A percentile compares a stretch with the other conserved stretches of the same genome.
phyloP scores from a whole-genome alignment of 2,888 invertebrate species.

The Pterostichus madidus region DNA sequence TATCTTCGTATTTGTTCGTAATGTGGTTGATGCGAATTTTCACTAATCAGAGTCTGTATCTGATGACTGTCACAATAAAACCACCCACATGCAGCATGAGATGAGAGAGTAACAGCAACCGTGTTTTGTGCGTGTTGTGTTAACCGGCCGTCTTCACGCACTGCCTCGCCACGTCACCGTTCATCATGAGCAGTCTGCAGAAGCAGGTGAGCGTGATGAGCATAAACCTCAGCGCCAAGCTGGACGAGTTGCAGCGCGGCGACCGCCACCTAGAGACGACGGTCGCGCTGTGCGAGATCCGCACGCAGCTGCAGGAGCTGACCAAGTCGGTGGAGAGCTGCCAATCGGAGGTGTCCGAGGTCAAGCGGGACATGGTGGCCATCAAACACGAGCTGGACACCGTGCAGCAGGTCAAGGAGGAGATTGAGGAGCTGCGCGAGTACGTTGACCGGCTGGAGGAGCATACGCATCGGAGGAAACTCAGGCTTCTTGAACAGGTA shows the following conservation, averaged over 20 bases:
- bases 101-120: constrained; percentile 35
- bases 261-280: constrained; percentile 96
- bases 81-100: constrained; percentile 41
- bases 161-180: constrained; percentile 6
- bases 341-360: constrained; percentile 95
- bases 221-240: constrained; percentile 95
- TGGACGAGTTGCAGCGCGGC: constrained; percentile 94
- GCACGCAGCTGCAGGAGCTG: constrained; percentile 94
- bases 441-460: constrained; percentile 95
- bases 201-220: constrained; percentile 99
- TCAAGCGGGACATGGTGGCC: constrained; percentile 96
- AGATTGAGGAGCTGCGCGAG: constrained; percentile 94
- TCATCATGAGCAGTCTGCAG: constrained; percentile 87
- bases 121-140: constrained; percentile 47
- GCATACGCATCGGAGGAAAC: constrained; percentile 93
- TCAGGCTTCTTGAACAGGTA: constrained; percentile 95
- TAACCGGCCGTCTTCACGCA: constrained; percentile 25
- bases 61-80: constrained; percentile 34
- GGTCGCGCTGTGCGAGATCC: constrained; percentile 95
- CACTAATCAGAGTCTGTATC: constrained; percentile 43
- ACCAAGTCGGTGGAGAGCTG: constrained; percentile 97
- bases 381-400: constrained; percentile 96
- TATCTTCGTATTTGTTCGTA: background rate
- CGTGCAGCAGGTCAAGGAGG: constrained; percentile 96
- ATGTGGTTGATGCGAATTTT: constrained; percentile 34